These are phyloP conservation scores for Cecidostiba fungosa DNA, from an alignment of 2,888 invertebrate genomes.

Conservation along the genomic window DNA sequence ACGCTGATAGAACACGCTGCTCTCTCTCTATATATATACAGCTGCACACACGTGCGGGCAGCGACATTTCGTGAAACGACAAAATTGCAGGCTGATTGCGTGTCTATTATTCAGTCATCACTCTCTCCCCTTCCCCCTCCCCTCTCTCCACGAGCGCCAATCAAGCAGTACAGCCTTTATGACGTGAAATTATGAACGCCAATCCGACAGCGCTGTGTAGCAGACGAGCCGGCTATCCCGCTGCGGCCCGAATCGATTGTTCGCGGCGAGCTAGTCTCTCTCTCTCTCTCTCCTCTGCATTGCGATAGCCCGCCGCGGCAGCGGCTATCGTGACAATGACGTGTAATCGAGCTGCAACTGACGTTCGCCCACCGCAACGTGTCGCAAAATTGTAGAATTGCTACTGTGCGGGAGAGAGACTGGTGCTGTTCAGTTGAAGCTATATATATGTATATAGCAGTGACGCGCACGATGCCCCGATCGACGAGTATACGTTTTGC, in stretches of 20 bases:
- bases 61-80: conserved; percentile 43
- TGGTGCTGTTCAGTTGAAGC: background rate
- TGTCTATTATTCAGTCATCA: conserved; percentile 54
- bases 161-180: conserved; percentile 39
- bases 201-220: conserved; percentile 4
- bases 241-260: conserved; percentile 48
- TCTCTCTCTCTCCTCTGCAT: background rate
- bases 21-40: background rate
- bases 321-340: conserved; percentile 48
- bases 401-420: background rate
- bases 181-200: conserved; percentile 50
- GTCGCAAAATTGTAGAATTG: conserved; percentile 48
- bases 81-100: conserved; percentile 56
- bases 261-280: background rate
- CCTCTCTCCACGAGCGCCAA: conserved; percentile 4
- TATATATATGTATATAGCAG: background rate
- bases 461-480: background rate
- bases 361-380: conserved; percentile 45
- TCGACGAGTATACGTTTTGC: conserved; percentile 27
- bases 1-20: no score
- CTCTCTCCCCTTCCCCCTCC: background rate
- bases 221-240: background rate
- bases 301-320: background rate
- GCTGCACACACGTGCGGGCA: background rate
- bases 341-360: conserved; percentile 55